A percentile compares a stretch with the other conserved stretches of the same genome.
Evolutionary conservation across 2,113 vertebrate genomes (phyloP).

Genomic region (Condylura cristata): DNA sequence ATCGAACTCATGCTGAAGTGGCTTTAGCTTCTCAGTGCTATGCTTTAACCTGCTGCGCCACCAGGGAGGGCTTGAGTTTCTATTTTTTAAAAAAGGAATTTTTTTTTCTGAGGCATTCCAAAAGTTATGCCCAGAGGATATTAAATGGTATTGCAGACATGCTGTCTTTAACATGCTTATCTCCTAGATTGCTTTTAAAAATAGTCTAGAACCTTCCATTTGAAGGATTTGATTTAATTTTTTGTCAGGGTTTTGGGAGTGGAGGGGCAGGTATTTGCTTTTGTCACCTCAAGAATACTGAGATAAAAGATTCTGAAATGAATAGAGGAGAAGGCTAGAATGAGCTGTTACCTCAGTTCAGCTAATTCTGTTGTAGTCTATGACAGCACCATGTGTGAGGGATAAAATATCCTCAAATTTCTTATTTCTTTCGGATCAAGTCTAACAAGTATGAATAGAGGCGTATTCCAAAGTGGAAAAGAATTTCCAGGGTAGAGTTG

Average conservation of each 20-base stretch:
- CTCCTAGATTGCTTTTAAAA: slow-evolving; percentile 30
- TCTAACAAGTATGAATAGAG: slow-evolving; percentile 45
- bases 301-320: slow-evolving; percentile 4
- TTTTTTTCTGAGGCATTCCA: neutral
- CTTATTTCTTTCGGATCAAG: neutral
- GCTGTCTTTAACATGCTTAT: slow-evolving; percentile 36
- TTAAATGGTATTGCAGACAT: neutral
- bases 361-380: neutral
- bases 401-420: neutral
- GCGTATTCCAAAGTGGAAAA: slow-evolving; percentile 47
- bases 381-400: neutral
- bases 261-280: neutral
- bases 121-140: neutral
- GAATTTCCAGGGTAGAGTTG: slow-evolving; percentile 16
- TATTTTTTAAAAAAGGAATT: neutral
- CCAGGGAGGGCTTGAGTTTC: no score
- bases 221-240: neutral
- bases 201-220: neutral
- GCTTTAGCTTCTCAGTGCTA: no score
- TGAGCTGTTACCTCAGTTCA: neutral
- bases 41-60: no score
- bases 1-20: no score
- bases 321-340: neutral
- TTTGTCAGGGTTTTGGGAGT: neutral
- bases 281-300: neutral